Base-by-base conservation (phyloP, 2,888 invertebrate species). In the Crepidodera aurea region DNA sequence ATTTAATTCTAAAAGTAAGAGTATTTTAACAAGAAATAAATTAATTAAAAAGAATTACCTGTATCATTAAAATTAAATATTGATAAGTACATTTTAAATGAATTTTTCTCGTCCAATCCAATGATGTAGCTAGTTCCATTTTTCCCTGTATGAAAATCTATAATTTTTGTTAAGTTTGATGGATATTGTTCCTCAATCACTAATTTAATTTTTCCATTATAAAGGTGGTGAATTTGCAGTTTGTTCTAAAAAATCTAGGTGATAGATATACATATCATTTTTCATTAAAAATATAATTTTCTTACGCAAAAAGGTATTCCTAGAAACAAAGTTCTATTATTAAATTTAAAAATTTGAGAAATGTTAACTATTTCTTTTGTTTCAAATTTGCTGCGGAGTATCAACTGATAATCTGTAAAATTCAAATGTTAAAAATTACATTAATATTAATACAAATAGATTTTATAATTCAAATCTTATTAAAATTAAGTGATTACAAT, bases 41-140 rank as follows among this genome's bases (percentile, higher is more conserved):
- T n/a, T n/a, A n/a, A n/a, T n/a, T n/a, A n/a, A 59, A 60, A 65
- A 62, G 8, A n/a, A 60, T 70, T 71, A 74, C 75, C 71, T 61
- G 63, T 69, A 67, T 69, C 64, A 48, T 51, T 66, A 37, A 61
- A 65, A 60, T 63, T 56, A 34, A 68, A 60, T 65, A 51, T 64
- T 60, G 74, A 71, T 66, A 39, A 29, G 63, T 15, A 63, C 62
- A 65, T 68, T 34, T 64, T 64, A 68, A 53, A 72, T 62, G 44
- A 44, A 56, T 64, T 54, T 62, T 71, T 63, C 53, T 62, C 62
- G 40, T 60, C 69, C 65, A 65, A 55, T 57, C 68, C 70, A 40
- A 69, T 64, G 32, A 73, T 67, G 57, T 73, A 67, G 58, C 67
- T 66, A 46, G 60, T 69, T 61, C 62, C 62, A 53, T 62, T 68